Conservation (phyloP, 2,888 invertebrate genomes). For the Drosophila histrio region DNA sequence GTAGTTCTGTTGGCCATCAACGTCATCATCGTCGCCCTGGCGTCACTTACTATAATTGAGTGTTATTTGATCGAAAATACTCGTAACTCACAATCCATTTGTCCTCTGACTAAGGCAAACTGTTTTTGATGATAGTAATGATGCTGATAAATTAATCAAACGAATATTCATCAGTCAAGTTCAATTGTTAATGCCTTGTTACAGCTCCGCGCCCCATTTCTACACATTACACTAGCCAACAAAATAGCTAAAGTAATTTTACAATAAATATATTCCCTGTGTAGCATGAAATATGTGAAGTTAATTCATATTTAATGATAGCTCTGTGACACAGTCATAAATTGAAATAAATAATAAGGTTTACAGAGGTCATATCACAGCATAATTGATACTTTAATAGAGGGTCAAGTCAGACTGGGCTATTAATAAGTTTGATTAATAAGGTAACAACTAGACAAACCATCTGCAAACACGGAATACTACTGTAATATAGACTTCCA, state of each 20-base stretch:
- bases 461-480: neutral
- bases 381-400: neutral
- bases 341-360: neutral
- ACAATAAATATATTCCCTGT: neutral
- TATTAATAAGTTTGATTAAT: constrained; percentile 5
- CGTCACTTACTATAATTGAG: constrained; percentile 76
- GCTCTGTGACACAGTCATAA: neutral
- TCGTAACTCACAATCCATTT: constrained; percentile 64
- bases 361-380: neutral
- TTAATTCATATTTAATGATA: constrained; percentile 9
- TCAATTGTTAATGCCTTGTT: constrained; percentile 46
- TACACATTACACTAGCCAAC: constrained; percentile 1
- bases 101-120: constrained; percentile 34
- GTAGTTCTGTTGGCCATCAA: constrained; percentile 41
- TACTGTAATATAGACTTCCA: neutral
- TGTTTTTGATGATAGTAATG: constrained; percentile 56
- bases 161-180: constrained; percentile 28
- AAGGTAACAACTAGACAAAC: neutral
- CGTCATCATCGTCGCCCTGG: constrained; percentile 33
- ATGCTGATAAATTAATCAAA: constrained; percentile 71
- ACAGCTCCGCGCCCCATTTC: neutral
- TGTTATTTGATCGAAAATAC: constrained; percentile 69
- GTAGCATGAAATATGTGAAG: neutral
- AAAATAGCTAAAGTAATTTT: neutral
- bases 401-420: neutral